Conservation (phyloP, 2,113 vertebrate genomes). For the Oreotrochilus melanogaster region DNA sequence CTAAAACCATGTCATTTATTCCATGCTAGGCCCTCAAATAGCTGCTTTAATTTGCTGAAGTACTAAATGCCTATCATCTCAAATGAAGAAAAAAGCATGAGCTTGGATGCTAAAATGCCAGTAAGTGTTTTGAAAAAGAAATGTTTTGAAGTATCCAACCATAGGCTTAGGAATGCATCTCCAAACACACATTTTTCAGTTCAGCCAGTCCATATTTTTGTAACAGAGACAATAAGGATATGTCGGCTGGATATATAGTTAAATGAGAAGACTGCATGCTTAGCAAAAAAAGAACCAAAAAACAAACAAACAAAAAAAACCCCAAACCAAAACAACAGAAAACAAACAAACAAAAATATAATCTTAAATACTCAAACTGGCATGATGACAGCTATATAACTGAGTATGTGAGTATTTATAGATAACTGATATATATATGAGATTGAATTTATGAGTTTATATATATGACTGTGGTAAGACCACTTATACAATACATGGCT, state of each 20-base stretch:
- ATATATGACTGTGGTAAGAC: not conserved
- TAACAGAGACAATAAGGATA: not conserved
- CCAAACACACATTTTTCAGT: not conserved
- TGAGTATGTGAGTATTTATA: not conserved
- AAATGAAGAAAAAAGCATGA: not conserved
- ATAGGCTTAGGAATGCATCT: not conserved
- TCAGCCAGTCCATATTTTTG: not conserved
- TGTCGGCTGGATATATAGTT: not conserved
- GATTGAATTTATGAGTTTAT: not conserved
- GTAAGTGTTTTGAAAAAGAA: not conserved
- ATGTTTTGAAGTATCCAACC: not conserved
- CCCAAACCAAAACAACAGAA: no score
- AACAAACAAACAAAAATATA: not conserved
- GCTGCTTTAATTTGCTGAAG: slow-evolving; percentile 14
- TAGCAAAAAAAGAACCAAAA: not conserved
- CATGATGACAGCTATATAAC: not conserved
- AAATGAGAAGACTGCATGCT: not conserved
- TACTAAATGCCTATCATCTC: not conserved
- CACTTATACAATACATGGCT: not conserved
- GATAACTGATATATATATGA: not conserved
- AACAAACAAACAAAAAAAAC: not conserved
- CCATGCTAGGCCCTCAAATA: not conserved
- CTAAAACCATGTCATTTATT: not conserved
- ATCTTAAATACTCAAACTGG: not conserved
- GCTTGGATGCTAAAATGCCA: not conserved